Base-by-base conservation (phyloP, 2,797 vertebrate genomes). In the Falco novaeseelandiae region DNA sequence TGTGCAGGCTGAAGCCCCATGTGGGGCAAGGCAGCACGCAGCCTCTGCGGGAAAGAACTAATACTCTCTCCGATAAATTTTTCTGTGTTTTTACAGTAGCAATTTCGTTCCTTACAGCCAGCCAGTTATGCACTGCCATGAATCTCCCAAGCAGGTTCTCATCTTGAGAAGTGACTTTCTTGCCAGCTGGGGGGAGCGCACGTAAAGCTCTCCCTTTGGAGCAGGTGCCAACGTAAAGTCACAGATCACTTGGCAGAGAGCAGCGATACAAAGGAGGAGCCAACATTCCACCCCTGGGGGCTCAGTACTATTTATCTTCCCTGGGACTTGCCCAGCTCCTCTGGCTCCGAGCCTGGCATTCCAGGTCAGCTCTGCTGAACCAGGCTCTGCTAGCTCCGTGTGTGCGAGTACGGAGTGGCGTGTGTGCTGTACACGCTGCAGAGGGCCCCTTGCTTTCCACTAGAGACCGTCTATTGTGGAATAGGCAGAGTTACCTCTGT, bases 241-340 rank as follows among this genome's bases (percentile, higher is more conserved):
- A 95, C 94, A 96, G 96, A 96, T 96, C 95, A 51, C 95, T 97
- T 97, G 97, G 96, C 93, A 94, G 93, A 72, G 77, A 94, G 88
- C 67, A 86, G 87, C 3, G 58, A 91, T 93, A 90, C 78, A 77
- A 73, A 96, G 93, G 87, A 81, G 34, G 73, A 94, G 96, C 91
- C 89, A 93, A 66, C 89, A 49, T 82, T 81, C 23, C 18, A 71
- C 34, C 52, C 69, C 7, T 2, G 7, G 62, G 88, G 92, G 73
- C 83, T 54, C 62, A 81, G 93, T 92, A 65, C 90, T 96, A 95
- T 97, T 97, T 96, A 95, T 97, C 95, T 96, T 96, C 87, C 87
- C 70, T 80, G 81, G 78, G 94, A 95, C 91, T 96, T 96, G 91
- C 94, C 83, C 78, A 86, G 93, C 77, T 91, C 63, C 76, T 83